Evolutionary conservation across 2,113 vertebrate genomes (phyloP), one percentile per base, ranked within the genome.

Genomic region (Bos indicus): DNA sequence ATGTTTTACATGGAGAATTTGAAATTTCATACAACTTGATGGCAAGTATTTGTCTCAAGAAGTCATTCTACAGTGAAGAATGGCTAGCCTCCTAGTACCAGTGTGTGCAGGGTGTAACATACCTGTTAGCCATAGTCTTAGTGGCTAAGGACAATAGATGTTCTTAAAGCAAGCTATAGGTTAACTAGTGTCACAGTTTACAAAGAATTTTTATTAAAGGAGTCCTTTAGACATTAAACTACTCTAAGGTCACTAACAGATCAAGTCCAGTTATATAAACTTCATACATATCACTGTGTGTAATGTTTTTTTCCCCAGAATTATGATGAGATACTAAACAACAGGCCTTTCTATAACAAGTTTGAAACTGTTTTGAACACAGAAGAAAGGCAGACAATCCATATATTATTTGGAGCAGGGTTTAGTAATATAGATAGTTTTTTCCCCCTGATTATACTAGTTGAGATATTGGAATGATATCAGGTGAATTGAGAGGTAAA

Each of bases 321-420:
- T 85, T 94, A 85, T 77, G 30, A 83, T 93, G 36, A 94, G 97
- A 80, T 94, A 67, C 43, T 52, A 85, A 88, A 94, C 67, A 21
- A 11, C 7, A 91, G 40, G 15, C 62, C 33, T 57, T 87, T 93
- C 13, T 92, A 6, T 88, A 97, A 86, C 48, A 91, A 87, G 9
- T 82, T 87, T 83, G 48, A 93, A 97, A 95, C 84, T 85, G 33
- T 77, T 97, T 92, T 97, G 64, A 96, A 91, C 82, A 94, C 14
- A 84, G 43, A 84, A 86, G 67, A 90, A 95, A 97, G 51, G 52
- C 33, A 82, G 60, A 94, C 59, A 94, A 64, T 81, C 33, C 33
- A 43, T 93, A 25, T n/a, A 13, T 96, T 89, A 59, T 97, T 98
- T 94, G 59, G 60, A 54, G 25, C 43, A 86, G 40, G 23, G 8